Percentiles rank a stretch among this genome's conserved stretches.
These are phyloP conservation scores for Drosophila nasuta DNA, from an alignment of 1,140 invertebrate genomes.

Conservation along the genomic window DNA sequence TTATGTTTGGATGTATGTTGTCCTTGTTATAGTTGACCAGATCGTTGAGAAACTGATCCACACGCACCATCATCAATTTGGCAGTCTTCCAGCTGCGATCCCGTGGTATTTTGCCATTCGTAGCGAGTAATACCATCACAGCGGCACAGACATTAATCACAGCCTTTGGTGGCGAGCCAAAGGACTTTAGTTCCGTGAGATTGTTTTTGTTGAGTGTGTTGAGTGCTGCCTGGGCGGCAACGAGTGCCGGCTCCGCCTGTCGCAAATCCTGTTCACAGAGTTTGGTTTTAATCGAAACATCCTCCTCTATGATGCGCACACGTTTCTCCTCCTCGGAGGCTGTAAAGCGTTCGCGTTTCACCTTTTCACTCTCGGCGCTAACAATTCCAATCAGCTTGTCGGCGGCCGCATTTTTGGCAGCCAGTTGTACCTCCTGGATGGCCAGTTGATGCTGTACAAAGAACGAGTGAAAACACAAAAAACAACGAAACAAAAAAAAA, in stretches of 20 bases:
- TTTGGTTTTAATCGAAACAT: slow-evolving; percentile 91
- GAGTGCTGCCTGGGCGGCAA: slow-evolving; percentile 95
- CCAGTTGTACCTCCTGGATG: slow-evolving; percentile 93
- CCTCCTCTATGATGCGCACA: slow-evolving; percentile 94
- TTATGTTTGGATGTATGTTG: slow-evolving; percentile 95
- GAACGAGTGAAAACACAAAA: background rate
- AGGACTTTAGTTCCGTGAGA: slow-evolving; percentile 97
- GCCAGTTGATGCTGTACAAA: slow-evolving; percentile 90
- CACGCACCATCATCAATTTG: slow-evolving; percentile 90
- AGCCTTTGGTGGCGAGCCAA: slow-evolving; percentile 93
- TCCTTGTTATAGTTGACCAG: slow-evolving; percentile 97
- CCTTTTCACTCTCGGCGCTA: slow-evolving; percentile 95
- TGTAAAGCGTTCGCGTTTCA: slow-evolving; percentile 92
- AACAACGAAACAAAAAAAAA: slow-evolving; percentile 4
- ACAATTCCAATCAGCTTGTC: slow-evolving; percentile 95
- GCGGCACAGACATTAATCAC: slow-evolving; percentile 95
- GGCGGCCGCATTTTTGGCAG: slow-evolving; percentile 95
- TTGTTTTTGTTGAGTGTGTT: slow-evolving; percentile 98
- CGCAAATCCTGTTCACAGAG: slow-evolving; percentile 95
- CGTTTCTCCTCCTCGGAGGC: slow-evolving; percentile 95
- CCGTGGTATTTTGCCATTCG: slow-evolving; percentile 95
- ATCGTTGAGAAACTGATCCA: slow-evolving; percentile 93
- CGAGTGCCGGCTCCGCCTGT: slow-evolving; percentile 96
- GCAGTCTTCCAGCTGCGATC: slow-evolving; percentile 97
- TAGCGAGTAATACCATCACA: slow-evolving; percentile 94